Evolutionary conservation across 2,113 vertebrate genomes (phyloP), one percentile per base, ranked within the genome.

Genomic region (Osmerus eperlanus): DNA sequence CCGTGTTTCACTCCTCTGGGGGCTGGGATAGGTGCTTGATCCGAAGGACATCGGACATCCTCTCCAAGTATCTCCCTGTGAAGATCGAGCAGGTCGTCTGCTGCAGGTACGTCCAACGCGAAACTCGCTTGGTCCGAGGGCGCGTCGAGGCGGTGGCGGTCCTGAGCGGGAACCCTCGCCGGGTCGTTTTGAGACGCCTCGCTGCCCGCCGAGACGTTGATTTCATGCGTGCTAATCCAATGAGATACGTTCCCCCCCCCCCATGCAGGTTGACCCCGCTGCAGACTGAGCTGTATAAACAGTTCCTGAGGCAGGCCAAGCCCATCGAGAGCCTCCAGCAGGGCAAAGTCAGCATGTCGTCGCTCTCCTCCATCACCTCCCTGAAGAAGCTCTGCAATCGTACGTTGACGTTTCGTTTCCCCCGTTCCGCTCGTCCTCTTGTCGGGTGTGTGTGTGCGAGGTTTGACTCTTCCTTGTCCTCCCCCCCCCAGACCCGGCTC

Each of bases 301-400:
- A 83, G 67, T 99, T 98, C 85, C 81, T 99, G 76, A 92, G 83
- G 64, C 96, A 99, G 88, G 94, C 94, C 65, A 98, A 96, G 73
- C 96, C 96, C 3, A 86, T 90, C 18, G 94, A 97, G 83, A 92
- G 93, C 14, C 76, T 98, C 67, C 89, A 89, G 70, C 89, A 91
- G 28, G 95, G 94, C 68, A 96, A 93, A 73, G 95, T 97, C 56
- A 95, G 73, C 15, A 92, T 98, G n/a, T 99, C 97, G 2, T 98
- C 96, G 47, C 92, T 99, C 63, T 99, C 97, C 51, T 99, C 97
- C 60, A 99, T 99, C 88, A 99, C 97, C 0, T 95, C 94, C 0
- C 86, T 99, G 52, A 99, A 99, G 88, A 99, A 99, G 80, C 95
- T 99, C 8, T 99, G 97, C 78, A 99, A 99, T 82, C 97, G 97